Evolutionary conservation across 2,797 vertebrate genomes (phyloP).

Genomic region (Cygnus olor): DNA sequence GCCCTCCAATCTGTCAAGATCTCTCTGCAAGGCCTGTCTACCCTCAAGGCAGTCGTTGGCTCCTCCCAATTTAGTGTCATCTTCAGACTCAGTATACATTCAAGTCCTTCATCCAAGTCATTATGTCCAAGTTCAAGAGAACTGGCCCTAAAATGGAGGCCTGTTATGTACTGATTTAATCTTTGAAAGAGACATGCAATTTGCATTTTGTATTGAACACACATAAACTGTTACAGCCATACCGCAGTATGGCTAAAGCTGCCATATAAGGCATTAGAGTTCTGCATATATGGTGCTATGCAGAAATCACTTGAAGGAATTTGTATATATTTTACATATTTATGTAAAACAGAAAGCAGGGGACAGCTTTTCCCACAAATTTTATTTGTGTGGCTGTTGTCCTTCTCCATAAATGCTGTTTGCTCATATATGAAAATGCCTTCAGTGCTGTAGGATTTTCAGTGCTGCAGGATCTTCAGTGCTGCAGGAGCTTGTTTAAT

Average conservation of each 20-base stretch:
- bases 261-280: not conserved
- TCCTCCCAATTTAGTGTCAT: no score
- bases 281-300: not conserved
- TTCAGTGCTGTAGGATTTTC: not conserved
- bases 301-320: not conserved
- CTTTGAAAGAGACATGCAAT: not conserved
- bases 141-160: not conserved
- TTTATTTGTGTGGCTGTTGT: not conserved
- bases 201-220: not conserved
- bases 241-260: not conserved
- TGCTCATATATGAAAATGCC: not conserved
- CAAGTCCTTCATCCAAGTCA: not conserved
- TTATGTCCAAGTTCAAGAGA: not conserved
- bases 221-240: not conserved
- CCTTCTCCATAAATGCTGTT: not conserved
- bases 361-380: not conserved
- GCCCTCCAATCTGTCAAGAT: no score
- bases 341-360: not conserved
- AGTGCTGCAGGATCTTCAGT: not conserved
- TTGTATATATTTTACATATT: no score
- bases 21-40: no score
- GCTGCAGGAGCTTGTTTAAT: not conserved
- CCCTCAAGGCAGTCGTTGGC: no score
- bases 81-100: no score
- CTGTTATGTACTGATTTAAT: not conserved